Percentiles rank a stretch among this genome's conserved stretches.
These are phyloP conservation scores for Sarcophaga caerulescens DNA, from an alignment of 2,888 invertebrate genomes.

Conservation along the genomic window DNA sequence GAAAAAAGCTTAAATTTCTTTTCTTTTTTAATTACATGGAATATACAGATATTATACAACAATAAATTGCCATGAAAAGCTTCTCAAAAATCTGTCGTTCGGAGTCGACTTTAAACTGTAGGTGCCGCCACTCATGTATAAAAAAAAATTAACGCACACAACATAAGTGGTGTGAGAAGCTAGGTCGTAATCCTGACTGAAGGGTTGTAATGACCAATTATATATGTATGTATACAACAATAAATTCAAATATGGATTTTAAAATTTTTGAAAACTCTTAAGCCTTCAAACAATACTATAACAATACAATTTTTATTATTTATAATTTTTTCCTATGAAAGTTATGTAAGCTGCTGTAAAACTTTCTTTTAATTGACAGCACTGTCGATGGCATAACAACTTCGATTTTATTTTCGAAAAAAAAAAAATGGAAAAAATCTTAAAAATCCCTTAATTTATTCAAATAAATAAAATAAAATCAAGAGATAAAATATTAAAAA, in stretches of 20 bases:
- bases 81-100: no score
- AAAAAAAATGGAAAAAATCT: conserved; percentile 32
- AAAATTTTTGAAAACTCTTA: background rate
- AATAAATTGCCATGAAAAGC: no score
- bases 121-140: no score
- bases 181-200: no score
- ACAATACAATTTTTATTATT: background rate
- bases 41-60: no score
- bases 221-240: background rate
- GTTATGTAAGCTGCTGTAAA: conserved; percentile 12
- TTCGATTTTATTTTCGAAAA: conserved; percentile 50
- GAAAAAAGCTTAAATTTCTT: no score
- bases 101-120: no score
- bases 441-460: conserved; percentile 59
- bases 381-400: background rate
- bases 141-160: no score
- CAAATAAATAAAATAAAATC: conserved; percentile 21
- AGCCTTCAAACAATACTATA: no score
- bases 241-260: background rate
- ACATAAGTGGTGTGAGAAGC: no score
- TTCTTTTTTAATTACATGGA: no score
- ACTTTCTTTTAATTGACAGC: background rate
- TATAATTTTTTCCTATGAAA: background rate
- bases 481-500: background rate
- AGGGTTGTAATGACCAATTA: no score